A percentile compares a stretch with the other conserved stretches of the same genome.
These are phyloP conservation scores for Dicranocentrus wangi DNA, from an alignment of 2,888 invertebrate species.

Conservation along the genomic window DNA sequence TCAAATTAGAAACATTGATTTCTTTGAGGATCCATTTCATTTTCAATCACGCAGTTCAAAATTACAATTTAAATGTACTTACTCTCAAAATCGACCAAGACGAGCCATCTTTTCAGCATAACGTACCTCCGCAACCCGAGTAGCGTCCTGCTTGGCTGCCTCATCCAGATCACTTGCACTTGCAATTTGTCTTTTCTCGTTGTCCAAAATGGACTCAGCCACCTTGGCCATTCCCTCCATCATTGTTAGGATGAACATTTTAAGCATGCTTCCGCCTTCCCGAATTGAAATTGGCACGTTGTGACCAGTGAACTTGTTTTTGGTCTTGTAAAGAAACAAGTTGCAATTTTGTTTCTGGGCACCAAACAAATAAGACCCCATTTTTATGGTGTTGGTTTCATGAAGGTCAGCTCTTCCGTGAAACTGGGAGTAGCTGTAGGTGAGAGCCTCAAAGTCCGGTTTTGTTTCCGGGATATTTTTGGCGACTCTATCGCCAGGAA, in stretches of 20 bases:
- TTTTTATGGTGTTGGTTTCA: background rate
- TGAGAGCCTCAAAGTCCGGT: background rate
- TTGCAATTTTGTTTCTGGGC: background rate
- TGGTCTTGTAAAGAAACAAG: slow-evolving; percentile 1
- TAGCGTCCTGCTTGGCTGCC: background rate
- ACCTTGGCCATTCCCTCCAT: slow-evolving; percentile 5
- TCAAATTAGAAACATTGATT: too few relatives aligned
- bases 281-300: background rate
- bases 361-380: background rate
- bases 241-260: background rate
- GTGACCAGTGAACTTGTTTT: slow-evolving; percentile 6
- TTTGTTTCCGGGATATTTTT: background rate
- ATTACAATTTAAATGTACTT: background rate
- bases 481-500: background rate
- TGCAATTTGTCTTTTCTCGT: background rate
- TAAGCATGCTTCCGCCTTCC: background rate
- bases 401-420: background rate
- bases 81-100: background rate
- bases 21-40: too few relatives aligned
- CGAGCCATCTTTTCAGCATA: slow-evolving; percentile 8
- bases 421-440: background rate
- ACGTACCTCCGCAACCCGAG: background rate
- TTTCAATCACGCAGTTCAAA: background rate
- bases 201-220: background rate
- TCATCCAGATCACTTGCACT: background rate